Conservation (phyloP, 1,140 invertebrate species). For the Macrosteles quadrilineatus region DNA sequence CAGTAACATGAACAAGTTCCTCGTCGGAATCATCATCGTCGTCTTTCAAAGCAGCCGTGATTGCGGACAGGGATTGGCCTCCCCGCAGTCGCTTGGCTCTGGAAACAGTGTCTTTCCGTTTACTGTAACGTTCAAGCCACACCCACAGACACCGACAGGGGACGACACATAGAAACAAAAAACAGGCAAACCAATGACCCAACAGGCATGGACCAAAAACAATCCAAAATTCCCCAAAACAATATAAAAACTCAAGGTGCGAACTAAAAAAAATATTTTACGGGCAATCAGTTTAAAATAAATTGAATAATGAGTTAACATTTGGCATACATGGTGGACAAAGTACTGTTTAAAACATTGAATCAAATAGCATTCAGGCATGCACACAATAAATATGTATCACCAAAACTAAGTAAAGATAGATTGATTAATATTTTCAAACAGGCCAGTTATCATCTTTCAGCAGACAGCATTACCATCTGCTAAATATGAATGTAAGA, state of each 20-base stretch:
- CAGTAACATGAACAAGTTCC: constrained; percentile 61
- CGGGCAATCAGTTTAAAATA: neutral
- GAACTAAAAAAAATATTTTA: neutral
- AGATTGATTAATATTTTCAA: too few species aligned
- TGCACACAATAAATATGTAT: too few species aligned
- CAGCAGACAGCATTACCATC: too few species aligned
- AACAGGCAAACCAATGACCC: neutral
- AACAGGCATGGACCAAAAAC: neutral
- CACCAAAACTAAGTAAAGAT: too few species aligned
- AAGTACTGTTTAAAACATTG: too few species aligned
- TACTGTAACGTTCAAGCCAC: constrained; percentile 9
- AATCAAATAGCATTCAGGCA: too few species aligned
- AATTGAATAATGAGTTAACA: too few species aligned
- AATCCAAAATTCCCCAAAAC: neutral
- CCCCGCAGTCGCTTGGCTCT: constrained; percentile 52
- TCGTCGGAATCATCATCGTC: constrained; percentile 56
- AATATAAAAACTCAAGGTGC: neutral
- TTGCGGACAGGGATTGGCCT: constrained; percentile 56
- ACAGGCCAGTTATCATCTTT: too few species aligned
- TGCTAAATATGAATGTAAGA: too few species aligned
- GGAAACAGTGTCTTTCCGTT: constrained; percentile 19
- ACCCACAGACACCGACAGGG: constrained; percentile 3
- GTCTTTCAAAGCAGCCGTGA: constrained; percentile 61
- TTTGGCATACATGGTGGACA: too few species aligned
- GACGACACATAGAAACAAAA: constrained; percentile 17